A percentile compares a stretch with the other conserved stretches of the same genome.
These are phyloP conservation scores for Zhengitettix transpicula DNA, from an alignment of 2,888 invertebrate species.

Conservation along the genomic window DNA sequence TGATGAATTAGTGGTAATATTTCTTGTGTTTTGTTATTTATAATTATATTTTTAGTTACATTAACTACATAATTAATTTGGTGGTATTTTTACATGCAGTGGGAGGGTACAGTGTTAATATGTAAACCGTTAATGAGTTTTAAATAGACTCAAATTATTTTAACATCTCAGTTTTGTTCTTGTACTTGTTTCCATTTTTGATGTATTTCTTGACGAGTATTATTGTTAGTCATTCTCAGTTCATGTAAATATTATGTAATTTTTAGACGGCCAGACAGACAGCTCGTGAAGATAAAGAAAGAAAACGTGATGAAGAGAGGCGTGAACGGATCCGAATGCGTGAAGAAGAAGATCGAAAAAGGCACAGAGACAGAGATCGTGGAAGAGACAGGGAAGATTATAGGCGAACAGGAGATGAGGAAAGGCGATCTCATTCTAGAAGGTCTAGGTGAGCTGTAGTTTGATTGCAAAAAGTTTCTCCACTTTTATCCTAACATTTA, in stretches of 20 bases:
- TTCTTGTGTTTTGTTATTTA: neutral
- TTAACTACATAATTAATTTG: neutral
- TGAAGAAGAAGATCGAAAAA: slow-evolving; percentile 8
- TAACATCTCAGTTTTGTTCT: no score
- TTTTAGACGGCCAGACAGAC: slow-evolving; percentile 28
- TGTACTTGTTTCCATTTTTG: no score
- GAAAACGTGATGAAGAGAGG: slow-evolving; percentile 31
- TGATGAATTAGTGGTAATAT: slow-evolving; percentile 34
- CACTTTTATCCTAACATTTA: no score
- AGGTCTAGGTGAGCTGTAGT: neutral
- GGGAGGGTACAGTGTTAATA: neutral
- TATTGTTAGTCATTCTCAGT: neutral
- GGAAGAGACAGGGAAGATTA: slow-evolving; percentile 3
- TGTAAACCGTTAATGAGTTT: neutral
- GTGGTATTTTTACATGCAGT: neutral
- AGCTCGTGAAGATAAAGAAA: slow-evolving; percentile 34
- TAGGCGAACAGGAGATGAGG: slow-evolving; percentile 21
- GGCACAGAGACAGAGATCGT: slow-evolving; percentile 1
- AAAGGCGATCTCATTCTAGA: slow-evolving; percentile 4
- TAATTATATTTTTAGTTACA: neutral
- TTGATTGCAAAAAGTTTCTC: no score
- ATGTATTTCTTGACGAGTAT: no score
- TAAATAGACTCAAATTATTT: no score
- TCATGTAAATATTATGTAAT: neutral
- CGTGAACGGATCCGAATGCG: slow-evolving; percentile 24